Evolutionary conservation across 2,797 vertebrate genomes (phyloP), one percentile per base, ranked within the genome.

Genomic region (Scleropages formosus): DNA sequence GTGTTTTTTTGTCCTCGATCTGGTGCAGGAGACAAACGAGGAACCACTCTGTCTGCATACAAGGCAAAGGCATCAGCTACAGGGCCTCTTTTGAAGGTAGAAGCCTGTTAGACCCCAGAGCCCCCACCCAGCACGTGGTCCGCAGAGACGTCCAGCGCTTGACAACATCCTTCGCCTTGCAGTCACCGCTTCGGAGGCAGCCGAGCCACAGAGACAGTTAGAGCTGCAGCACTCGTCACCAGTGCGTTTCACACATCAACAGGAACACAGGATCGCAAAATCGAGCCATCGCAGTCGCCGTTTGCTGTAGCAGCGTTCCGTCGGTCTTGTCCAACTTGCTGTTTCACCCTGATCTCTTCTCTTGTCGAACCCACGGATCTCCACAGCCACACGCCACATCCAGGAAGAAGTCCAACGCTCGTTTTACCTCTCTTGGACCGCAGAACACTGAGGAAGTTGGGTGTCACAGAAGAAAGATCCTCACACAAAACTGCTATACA

Each of bases 41-140:
- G 94, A 87, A 96, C 91, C 83, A 84, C 92, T 82, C 96, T 97
- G 93, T 95, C 96, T 84, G 95, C 95, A 76, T 98, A 95, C 94
- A 97, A 97, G 95, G 92, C 93, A 84, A 98, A 97, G 94, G 93
- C 96, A 86, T 94, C 95, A 84, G 91, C 95, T 92, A 92, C 94
- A 82, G 96, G 95, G 90, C 94, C 95, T 88, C 94, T 97, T 88
- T 93, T 97, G 83, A 96, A 98, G 93, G 98, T 96, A 96, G 96
- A 98, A 94, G 96, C 97, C 92, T 98, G 96, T 88, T 98, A 94
- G 95, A 93, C 92, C 89, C 85, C 85, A 89, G 4, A 64, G 93
- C 92, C 92, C 84, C 89, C 77, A 72, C 78, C 78, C 73, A 44
- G 89, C 83, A 88, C 90, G 13, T 87, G 74, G 74, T 85, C 87